Evolutionary conservation across 2,797 vertebrate genomes (phyloP).

Genomic region (Perodicticus potto): DNA sequence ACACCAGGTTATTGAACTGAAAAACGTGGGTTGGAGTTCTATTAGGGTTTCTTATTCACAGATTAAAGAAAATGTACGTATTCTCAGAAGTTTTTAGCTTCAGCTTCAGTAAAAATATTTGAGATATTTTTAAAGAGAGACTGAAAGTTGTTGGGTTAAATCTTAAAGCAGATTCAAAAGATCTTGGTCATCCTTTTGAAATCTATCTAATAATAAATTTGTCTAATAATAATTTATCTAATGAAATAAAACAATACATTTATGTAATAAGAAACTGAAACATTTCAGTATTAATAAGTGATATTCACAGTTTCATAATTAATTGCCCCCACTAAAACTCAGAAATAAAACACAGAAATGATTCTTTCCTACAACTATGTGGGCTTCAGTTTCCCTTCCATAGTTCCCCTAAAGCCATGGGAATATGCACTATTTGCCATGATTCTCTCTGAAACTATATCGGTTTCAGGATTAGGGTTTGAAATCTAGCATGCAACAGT

Average conservation of each 20-base stretch:
- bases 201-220: background rate
- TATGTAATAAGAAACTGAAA: background rate
- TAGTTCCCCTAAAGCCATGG: background rate
- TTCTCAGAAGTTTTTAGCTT: background rate
- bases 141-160: background rate
- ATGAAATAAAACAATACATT: background rate
- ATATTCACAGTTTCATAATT: conserved; percentile 28
- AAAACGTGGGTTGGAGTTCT: background rate
- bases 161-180: background rate
- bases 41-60: background rate
- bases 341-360: background rate
- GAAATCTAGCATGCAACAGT: background rate
- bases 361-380: background rate
- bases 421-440: background rate
- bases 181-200: background rate
- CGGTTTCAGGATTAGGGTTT: background rate
- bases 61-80: background rate
- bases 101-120: background rate
- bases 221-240: background rate
- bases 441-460: background rate
- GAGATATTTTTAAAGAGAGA: conserved; percentile 9
- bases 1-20: conserved; percentile 33
- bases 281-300: background rate
- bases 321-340: conserved; percentile 5
- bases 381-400: background rate